Evolutionary conservation across 2,113 vertebrate species (phyloP), one percentile per base, ranked within the genome.

Genomic region (Pavo muticus): DNA sequence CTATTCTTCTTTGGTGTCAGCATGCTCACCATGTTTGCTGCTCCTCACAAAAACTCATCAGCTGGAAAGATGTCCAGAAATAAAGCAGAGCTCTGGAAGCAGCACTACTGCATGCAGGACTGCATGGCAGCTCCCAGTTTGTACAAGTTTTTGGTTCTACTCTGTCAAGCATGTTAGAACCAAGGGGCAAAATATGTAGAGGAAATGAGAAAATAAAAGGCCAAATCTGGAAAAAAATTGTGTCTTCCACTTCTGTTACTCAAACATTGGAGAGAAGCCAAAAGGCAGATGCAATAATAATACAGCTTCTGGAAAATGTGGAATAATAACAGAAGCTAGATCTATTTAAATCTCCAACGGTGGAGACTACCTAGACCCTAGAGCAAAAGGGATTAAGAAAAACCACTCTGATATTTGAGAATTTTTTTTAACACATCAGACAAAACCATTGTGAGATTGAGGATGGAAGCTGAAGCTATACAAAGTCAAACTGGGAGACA

Each of bases 131-230:
- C n/a, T 52, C 56, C 23, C 23, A n/a, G 10, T 44, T 70, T 39
- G 27, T 70, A 42, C 79, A 59, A 24, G 52, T 19, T 60, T 56
- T 63, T 52, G 56, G 32, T 52, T 50, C 47, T 47, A 70, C n/a
- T 76, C 40, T 29, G 42, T 91, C 68, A 86, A 39, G 52, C 35
- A 1, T 2, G 12, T 47, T 75, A 8, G 42, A 61, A 8, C 48
- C 73, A 77, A 91, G 42, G 35, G 71, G 42, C 15, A 45, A 80
- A 77, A 88, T 52, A 73, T 3, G 13, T 3, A 90, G 65, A 70
- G 29, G 48, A 45, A 86, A 84, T 75, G 71, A 91, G 48, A 84
- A 84, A 89, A 56, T 65, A 59, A 91, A 91, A 94, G 27, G 87
- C 12, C 30, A 68, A 84, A 88, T 63, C 65, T 85, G 78, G 45